Base-by-base conservation (phyloP, 2,113 vertebrate genomes). In the Microcebus murinus region DNA sequence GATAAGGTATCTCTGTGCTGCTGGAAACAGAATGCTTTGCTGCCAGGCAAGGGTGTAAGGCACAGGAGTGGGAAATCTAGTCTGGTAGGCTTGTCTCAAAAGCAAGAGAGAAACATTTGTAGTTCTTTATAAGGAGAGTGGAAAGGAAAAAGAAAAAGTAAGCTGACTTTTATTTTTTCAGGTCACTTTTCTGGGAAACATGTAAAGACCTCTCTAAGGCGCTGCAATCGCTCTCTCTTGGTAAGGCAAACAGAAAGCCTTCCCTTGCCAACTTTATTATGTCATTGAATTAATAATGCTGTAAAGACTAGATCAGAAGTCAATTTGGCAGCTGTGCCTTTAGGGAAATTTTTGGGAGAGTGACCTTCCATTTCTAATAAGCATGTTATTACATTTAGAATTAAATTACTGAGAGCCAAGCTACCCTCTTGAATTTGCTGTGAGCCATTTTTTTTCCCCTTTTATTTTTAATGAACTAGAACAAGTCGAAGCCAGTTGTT, bases 311-410 rank as follows among this genome's bases (percentile, higher is more conserved):
- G 95, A 96, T 96, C 96, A 96, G 95, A 96, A 96, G 96, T 96
- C 93, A 96, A 11, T 96, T 97, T 97, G 97, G 97, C 95, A 97
- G 87, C 96, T 95, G 8, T 79, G 87, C 93, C 96, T 95, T 95
- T 85, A 90, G 97, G 98, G 96, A 97, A 90, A 93, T 94, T 94
- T 95, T 90, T 93, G 91, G 87, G 90, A 95, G 96, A 97, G 92
- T 96, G 96, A 97, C 97, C 95, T 95, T 97, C 97, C 76, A 91
- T 96, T 96, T 95, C 95, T 98, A 98, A 98, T 96, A 97, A 90
- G 96, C 91, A 90, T 97, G 90, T 96, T 93, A 95, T 97, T 97
- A 77, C 95, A 96, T 92, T 91, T 91, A 95, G 80, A 98, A 97
- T 96, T 95, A 91, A 94, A 87, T 98, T 92, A 95, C 90, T 4